Conservation (phyloP, 2,888 invertebrate species). For the Zaprionus obscuricornis region DNA sequence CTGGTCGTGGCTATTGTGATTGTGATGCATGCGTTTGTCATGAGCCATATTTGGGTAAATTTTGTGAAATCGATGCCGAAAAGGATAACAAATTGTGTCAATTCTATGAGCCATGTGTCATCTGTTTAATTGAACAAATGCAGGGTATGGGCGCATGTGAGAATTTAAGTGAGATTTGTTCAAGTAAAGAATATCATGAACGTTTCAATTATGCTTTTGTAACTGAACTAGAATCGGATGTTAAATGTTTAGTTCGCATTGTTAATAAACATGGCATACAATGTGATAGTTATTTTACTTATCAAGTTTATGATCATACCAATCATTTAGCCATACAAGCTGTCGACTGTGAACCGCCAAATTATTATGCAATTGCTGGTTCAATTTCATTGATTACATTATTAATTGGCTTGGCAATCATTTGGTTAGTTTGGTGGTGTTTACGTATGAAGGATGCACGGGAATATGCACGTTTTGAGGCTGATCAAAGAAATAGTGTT, state of each 20-base stretch:
- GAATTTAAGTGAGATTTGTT: slow-evolving; percentile 74
- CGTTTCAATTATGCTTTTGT: slow-evolving; percentile 74
- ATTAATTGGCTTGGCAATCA: slow-evolving; percentile 84
- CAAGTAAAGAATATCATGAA: slow-evolving; percentile 59
- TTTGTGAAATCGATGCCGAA: slow-evolving; percentile 79
- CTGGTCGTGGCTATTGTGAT: slow-evolving; percentile 89
- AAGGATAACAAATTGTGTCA: slow-evolving; percentile 80
- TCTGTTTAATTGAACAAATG: slow-evolving; percentile 77
- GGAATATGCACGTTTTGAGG: slow-evolving; percentile 85
- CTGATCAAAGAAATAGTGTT: slow-evolving; percentile 70
- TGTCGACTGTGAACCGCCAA: slow-evolving; percentile 65
- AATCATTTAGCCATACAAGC: slow-evolving; percentile 74
- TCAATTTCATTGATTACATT: slow-evolving; percentile 84
- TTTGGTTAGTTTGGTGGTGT: slow-evolving; percentile 83
- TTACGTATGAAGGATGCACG: slow-evolving; percentile 84
- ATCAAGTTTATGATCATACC: slow-evolving; percentile 60
- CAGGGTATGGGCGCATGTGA: slow-evolving; percentile 62
- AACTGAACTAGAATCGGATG: slow-evolving; percentile 54
- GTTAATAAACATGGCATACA: slow-evolving; percentile 72
- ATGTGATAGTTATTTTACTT: slow-evolving; percentile 80
- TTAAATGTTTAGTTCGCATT: slow-evolving; percentile 75
- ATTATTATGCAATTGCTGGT: slow-evolving; percentile 64
- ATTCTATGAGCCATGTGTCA: slow-evolving; percentile 81
- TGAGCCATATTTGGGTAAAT: slow-evolving; percentile 71
- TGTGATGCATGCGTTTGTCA: slow-evolving; percentile 86